phyloP scores from a whole-genome alignment of 2,888 invertebrate species.

The Drosophila mulleri region DNA sequence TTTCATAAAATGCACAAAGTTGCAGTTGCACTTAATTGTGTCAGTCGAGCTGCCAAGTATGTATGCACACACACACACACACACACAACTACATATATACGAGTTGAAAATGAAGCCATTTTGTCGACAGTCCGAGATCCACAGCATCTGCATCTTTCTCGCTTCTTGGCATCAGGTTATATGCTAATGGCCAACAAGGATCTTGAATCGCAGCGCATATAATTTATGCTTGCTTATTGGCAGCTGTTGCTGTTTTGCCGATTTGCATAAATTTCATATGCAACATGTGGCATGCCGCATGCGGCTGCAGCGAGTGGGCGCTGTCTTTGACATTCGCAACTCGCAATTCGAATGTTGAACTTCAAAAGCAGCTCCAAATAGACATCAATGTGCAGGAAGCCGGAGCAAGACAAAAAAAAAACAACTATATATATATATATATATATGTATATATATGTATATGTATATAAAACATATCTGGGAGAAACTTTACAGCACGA shows the following conservation, averaged over 20 bases:
- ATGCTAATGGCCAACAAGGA: slow-evolving; percentile 73
- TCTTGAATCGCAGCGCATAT: slow-evolving; percentile 70
- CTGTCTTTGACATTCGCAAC: slow-evolving; percentile 62
- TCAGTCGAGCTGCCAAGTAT: slow-evolving; percentile 62
- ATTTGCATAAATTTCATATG: slow-evolving; percentile 79
- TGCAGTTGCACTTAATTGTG: slow-evolving; percentile 73
- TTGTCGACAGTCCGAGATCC: slow-evolving; percentile 32
- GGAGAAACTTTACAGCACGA: slow-evolving; percentile 68
- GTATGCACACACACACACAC: not conserved
- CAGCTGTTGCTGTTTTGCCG: slow-evolving; percentile 58
- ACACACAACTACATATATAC: too few relatives aligned
- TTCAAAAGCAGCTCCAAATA: slow-evolving; percentile 57
- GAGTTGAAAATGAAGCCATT: slow-evolving; percentile 69
- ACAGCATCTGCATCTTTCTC: not conserved
- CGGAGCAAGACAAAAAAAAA: slow-evolving; percentile 19
- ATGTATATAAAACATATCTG: not conserved
- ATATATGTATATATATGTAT: slow-evolving; percentile 7
- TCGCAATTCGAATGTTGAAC: slow-evolving; percentile 48
- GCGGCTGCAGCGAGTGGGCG: slow-evolving; percentile 59
- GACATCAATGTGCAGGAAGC: slow-evolving; percentile 66
- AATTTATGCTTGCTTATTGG: slow-evolving; percentile 78
- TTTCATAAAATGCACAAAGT: slow-evolving; percentile 77
- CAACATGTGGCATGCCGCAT: slow-evolving; percentile 58
- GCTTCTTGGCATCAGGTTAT: slow-evolving; percentile 65
- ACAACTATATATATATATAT: not conserved